A percentile compares a stretch with the other conserved stretches of the same genome.
Evolutionary conservation across 2,888 invertebrate species (phyloP).

Genomic region (Aromia moschata): DNA sequence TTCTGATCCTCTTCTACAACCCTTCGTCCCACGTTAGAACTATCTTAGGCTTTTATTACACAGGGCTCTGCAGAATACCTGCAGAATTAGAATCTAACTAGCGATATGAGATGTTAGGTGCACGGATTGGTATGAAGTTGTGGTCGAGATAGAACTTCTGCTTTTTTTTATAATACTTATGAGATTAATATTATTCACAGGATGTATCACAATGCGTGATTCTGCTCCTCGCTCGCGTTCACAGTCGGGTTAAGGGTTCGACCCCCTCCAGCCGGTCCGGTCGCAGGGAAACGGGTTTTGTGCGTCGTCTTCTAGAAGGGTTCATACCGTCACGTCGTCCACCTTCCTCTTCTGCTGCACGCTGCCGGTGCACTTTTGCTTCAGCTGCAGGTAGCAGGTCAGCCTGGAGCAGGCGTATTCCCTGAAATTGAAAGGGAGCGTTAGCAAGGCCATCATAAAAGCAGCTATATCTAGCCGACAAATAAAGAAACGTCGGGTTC

Average conservation of each 20-base stretch:
- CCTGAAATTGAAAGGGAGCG: too few relatives aligned
- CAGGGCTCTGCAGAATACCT: conserved; percentile 3
- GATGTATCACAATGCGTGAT: conserved; percentile 40
- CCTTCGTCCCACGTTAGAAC: conserved; percentile 8
- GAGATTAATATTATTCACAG: conserved; percentile 36
- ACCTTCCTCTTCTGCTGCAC: conserved; percentile 54
- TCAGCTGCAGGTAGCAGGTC: conserved; percentile 52
- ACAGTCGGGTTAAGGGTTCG: conserved; percentile 35
- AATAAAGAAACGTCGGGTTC: too few relatives aligned
- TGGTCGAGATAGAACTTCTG: conserved; percentile 23
- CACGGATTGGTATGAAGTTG: conserved; percentile 18
- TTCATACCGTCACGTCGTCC: conserved; percentile 41
- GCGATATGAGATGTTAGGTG: conserved; percentile 25
- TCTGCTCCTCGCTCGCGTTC: conserved; percentile 35
- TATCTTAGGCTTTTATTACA: not conserved
- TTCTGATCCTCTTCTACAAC: not conserved
- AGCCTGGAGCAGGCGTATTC: conserved; percentile 54
- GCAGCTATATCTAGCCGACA: too few relatives aligned
- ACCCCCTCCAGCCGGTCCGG: conserved; percentile 3
- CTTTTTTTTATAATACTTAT: conserved; percentile 32
- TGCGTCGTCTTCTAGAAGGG: not conserved
- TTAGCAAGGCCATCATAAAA: too few relatives aligned
- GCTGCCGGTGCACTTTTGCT: conserved; percentile 48
- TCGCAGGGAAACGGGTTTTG: not conserved
- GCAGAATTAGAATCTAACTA: not conserved